These are phyloP conservation scores for Sycobia sp. DNA, from an alignment of 1,140 invertebrate genomes.

Conservation along the genomic window DNA sequence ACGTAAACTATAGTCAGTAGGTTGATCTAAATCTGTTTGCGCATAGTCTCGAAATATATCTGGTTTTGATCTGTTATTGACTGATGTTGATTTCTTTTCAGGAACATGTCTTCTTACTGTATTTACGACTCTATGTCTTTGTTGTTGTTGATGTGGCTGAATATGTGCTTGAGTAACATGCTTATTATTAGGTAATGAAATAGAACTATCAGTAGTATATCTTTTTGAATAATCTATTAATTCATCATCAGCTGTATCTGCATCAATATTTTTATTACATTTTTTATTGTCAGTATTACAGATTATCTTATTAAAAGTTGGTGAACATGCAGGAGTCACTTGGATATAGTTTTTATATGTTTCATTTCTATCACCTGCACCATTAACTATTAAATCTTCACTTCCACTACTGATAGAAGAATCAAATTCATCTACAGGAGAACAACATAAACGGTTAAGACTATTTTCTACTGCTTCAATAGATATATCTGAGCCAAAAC, in stretches of 20 bases:
- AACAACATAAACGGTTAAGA: slow-evolving; percentile 33
- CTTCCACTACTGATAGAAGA: slow-evolving; percentile 29
- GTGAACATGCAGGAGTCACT: slow-evolving; percentile 19
- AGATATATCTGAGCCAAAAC: slow-evolving; percentile 34
- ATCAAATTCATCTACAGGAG: slow-evolving; percentile 36
- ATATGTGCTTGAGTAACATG: slow-evolving; percentile 13
- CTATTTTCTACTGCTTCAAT: slow-evolving; percentile 27
- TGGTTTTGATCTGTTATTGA: slow-evolving; percentile 36
- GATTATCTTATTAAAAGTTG: slow-evolving; percentile 17
- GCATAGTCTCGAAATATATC: slow-evolving; percentile 66
- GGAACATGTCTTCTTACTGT: slow-evolving; percentile 22
- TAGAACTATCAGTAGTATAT: slow-evolving; percentile 32
- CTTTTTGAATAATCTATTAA: slow-evolving; percentile 35
- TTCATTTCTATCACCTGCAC: slow-evolving; percentile 26
- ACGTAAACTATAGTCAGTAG: slow-evolving; percentile 85
- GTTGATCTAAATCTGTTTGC: slow-evolving; percentile 88
- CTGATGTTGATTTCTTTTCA: slow-evolving; percentile 24
- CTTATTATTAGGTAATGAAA: slow-evolving; percentile 8
- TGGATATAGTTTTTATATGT: slow-evolving; percentile 27
- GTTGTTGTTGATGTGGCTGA: slow-evolving; percentile 6
- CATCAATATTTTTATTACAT: slow-evolving; percentile 24
- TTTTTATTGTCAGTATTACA: slow-evolving; percentile 4
- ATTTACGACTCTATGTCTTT: slow-evolving; percentile 10
- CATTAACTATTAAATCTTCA: slow-evolving; percentile 33
- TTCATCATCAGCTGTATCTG: slow-evolving; percentile 34